phyloP scores from a whole-genome alignment of 2,113 vertebrate species.

The Peromyscus maniculatus region DNA sequence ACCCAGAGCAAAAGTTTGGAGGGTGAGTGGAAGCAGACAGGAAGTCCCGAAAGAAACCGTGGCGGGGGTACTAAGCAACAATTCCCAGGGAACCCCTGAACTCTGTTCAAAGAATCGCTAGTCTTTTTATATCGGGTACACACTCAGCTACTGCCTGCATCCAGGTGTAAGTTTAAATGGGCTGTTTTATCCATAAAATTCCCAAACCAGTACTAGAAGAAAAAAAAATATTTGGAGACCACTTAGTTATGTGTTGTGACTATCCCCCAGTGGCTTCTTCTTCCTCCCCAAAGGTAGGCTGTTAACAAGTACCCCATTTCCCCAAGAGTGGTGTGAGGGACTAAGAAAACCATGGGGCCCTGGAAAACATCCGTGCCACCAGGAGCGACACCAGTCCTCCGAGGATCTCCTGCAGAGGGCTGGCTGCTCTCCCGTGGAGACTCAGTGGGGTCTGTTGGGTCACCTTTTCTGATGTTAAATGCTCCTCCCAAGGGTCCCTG shows the following conservation, averaged over 20 bases:
- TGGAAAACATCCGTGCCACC: background rate
- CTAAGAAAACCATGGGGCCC: background rate
- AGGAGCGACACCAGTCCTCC: background rate
- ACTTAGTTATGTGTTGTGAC: background rate
- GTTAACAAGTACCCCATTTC: background rate
- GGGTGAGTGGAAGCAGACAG: background rate
- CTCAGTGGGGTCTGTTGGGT: background rate
- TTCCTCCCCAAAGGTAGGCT: background rate
- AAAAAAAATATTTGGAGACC: background rate
- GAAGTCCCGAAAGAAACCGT: background rate
- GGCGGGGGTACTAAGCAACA: background rate
- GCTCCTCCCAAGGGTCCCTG: background rate
- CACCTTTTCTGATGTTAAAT: conserved; percentile 19
- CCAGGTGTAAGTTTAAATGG: background rate
- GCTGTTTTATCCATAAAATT: background rate
- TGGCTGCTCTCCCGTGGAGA: background rate
- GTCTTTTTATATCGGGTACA: background rate
- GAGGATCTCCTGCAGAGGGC: background rate
- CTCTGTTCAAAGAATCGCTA: background rate
- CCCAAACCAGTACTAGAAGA: background rate
- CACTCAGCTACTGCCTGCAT: background rate
- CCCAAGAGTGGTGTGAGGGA: background rate
- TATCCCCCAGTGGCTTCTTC: background rate
- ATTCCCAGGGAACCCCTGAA: background rate
- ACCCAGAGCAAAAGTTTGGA: background rate